A percentile compares a stretch with the other conserved stretches of the same genome.
phyloP scores from a whole-genome alignment of 2,797 vertebrate species.

The Sebastes vulpes region DNA sequence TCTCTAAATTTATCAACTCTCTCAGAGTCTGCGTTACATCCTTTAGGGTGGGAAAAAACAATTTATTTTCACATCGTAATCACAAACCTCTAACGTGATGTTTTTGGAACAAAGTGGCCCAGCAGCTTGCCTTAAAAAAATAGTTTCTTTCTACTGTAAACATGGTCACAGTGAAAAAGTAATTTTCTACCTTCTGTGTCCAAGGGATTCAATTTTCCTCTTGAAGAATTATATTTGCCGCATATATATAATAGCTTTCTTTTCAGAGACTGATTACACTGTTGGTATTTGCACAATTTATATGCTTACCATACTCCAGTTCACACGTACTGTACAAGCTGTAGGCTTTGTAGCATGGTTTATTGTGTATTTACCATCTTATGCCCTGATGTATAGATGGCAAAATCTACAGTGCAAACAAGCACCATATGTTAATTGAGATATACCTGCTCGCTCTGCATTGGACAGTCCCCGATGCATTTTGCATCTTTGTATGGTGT shows the following conservation, averaged over 20 bases:
- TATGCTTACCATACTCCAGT: background rate
- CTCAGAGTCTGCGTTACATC: background rate
- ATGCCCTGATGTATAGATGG: slow-evolving; percentile 5
- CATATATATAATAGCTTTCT: slow-evolving; percentile 50
- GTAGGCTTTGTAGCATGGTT: background rate
- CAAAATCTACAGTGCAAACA: background rate
- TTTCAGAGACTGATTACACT: slow-evolving; percentile 37
- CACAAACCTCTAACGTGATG: slow-evolving; percentile 15
- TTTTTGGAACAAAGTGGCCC: slow-evolving; percentile 31
- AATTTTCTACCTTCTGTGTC: slow-evolving; percentile 59
- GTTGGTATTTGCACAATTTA: slow-evolving; percentile 39
- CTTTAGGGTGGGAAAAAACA: background rate
- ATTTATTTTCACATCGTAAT: background rate
- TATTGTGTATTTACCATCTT: slow-evolving; percentile 4
- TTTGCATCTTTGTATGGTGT: background rate
- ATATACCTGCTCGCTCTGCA: background rate
- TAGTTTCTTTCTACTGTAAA: slow-evolving; percentile 18
- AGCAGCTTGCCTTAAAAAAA: background rate
- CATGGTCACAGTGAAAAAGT: slow-evolving; percentile 43
- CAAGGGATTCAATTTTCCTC: slow-evolving; percentile 64
- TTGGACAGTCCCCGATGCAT: background rate
- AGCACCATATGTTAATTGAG: slow-evolving; percentile 3
- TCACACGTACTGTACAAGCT: background rate
- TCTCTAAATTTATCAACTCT: background rate
- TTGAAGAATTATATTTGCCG: slow-evolving; percentile 62